Conservation (phyloP, 2,888 invertebrate genomes). For the Kuschelorhynchus macadamiae region DNA sequence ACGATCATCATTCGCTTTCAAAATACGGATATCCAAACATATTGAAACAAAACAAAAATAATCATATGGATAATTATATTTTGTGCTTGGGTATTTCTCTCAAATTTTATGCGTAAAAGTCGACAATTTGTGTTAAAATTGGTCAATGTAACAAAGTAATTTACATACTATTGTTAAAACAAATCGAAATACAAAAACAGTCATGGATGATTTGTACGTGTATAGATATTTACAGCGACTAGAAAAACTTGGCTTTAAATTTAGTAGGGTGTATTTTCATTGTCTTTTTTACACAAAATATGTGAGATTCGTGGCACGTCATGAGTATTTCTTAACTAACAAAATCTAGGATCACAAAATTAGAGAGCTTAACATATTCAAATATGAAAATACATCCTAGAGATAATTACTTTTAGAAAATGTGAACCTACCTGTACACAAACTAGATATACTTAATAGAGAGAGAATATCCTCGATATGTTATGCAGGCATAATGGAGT, state of each 20-base stretch:
- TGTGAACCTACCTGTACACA: conserved; percentile 58
- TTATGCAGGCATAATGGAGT: conserved; percentile 61
- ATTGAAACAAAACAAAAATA: conserved; percentile 31
- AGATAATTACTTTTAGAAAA: conserved; percentile 49
- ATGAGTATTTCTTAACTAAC: conserved; percentile 43
- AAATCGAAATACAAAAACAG: conserved; percentile 50
- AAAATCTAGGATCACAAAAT: conserved; percentile 46
- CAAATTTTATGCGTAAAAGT: conserved; percentile 49
- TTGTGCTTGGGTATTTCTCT: conserved; percentile 53
- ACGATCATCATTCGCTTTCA: conserved; percentile 56
- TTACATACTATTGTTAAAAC: conserved; percentile 47
- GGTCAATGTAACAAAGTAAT: conserved; percentile 52
- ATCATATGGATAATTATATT: conserved; percentile 41
- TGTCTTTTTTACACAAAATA: conserved; percentile 38
- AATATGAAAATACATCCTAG: conserved; percentile 58
- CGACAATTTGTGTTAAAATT: conserved; percentile 33
- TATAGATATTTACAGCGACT: conserved; percentile 65
- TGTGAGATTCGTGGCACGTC: conserved; percentile 46
- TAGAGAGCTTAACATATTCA: conserved; percentile 45
- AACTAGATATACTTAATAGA: conserved; percentile 57
- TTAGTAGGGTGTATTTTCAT: conserved; percentile 60
- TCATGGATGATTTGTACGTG: conserved; percentile 61
- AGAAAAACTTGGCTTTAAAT: conserved; percentile 61
- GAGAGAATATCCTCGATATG: conserved; percentile 65
- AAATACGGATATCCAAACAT: conserved; percentile 45